Base-by-base conservation (phyloP, 2,113 vertebrate genomes). In the Ciconia stormi region DNA sequence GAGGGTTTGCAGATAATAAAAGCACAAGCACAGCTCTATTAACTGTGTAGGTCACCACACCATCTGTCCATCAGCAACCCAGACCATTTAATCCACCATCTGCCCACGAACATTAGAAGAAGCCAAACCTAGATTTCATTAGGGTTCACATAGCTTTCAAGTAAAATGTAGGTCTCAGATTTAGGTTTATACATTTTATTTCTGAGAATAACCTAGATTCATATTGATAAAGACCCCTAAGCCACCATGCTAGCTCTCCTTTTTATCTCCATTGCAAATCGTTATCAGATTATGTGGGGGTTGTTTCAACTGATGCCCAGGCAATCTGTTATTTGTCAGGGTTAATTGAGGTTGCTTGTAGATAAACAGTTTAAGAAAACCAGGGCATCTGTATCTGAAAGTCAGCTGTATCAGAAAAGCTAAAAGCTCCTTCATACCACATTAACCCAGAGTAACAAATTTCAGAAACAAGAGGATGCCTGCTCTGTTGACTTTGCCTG, bases 11-110 rank as follows among this genome's bases (percentile, higher is more conserved):
- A 65, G 70, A 82, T 23, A 38, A 70, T 34, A 86, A 89, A 86
- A 95, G 84, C 70, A 40, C 29, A 73, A 72, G 29, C 47, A 84
- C 46, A 69, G 50, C 34, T 92, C 72, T 82, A 3, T 42, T 92
- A 82, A 47, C 44, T 16, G 62, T 11, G 36, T 26, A 89, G 79
- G 73, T 94, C 89, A 88, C 47, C 65, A 89, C 46, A 42, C 87
- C 95, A 97, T 95, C 95, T 96, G 96, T 55, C 78, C 79, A 36
- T 36, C 82, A 87, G 71, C 63, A 93, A 49, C 53, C 23, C 79
- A 58, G 56, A 79, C 18, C 20, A 14, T 40, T 95, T 95, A 94
- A 91, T 69, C 14, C 11, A 88, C 92, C 95, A 96, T 96, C 95
- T 96, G 97, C 82, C 81, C 9, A 15, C 1, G 0, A 56, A 72